These are phyloP conservation scores for Bombyx huttoni DNA, from an alignment of 2,888 invertebrate genomes.

Conservation along the genomic window DNA sequence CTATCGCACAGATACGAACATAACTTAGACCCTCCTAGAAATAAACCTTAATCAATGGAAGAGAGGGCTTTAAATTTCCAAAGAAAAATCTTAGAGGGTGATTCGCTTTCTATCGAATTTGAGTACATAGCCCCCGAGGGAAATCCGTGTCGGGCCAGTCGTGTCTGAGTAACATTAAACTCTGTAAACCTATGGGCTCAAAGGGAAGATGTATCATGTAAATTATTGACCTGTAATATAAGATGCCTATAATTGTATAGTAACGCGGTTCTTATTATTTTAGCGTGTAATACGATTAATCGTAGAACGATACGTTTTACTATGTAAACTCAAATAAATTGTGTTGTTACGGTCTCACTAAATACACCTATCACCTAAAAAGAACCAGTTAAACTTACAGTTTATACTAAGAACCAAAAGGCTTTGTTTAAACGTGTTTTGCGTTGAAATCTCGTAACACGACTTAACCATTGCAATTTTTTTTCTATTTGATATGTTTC, in stretches of 20 bases:
- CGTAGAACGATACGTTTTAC: too few relatives aligned
- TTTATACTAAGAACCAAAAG: too few relatives aligned
- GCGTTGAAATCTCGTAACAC: too few relatives aligned
- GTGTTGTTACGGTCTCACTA: too few relatives aligned
- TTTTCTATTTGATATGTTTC: too few relatives aligned
- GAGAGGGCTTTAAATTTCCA: background rate
- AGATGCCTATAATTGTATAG: background rate
- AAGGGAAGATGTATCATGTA: background rate
- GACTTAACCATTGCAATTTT: too few relatives aligned
- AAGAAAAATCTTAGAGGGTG: background rate
- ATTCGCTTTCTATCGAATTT: slow-evolving; percentile 1
- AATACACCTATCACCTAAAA: too few relatives aligned
- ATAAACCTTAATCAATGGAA: background rate
- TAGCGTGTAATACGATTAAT: too few relatives aligned
- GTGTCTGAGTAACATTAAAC: slow-evolving; percentile 1
- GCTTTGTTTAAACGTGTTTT: too few relatives aligned
- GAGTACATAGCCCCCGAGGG: slow-evolving; percentile 13
- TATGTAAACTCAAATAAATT: too few relatives aligned
- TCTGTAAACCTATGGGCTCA: slow-evolving; percentile 1
- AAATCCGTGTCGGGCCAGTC: slow-evolving; percentile 7
- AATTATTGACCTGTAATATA: background rate
- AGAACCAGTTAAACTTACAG: too few relatives aligned
- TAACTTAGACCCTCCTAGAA: background rate
- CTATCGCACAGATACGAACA: background rate
- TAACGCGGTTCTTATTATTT: background rate